Conservation (phyloP, 2,888 invertebrate species). For the Heliconius charithonia region DNA sequence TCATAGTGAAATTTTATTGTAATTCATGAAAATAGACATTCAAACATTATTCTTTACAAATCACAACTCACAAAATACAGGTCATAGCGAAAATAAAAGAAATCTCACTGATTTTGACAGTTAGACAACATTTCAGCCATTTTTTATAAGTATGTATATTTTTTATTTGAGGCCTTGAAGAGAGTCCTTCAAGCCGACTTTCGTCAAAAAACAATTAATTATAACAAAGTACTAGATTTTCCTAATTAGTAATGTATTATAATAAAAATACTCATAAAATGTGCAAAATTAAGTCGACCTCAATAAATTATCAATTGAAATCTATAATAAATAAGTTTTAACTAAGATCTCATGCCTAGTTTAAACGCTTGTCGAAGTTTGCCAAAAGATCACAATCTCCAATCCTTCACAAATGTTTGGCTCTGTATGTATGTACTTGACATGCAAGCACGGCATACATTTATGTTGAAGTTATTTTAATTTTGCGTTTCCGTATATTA, state of each 20-base stretch:
- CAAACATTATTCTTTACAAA: slow-evolving; percentile 76
- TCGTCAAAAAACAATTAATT: slow-evolving; percentile 24
- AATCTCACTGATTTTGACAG: slow-evolving; percentile 81
- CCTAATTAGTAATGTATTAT: not conserved
- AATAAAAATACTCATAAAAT: not conserved
- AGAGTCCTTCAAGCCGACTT: slow-evolving; percentile 44
- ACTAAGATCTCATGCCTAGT: not conserved
- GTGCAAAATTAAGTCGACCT: not conserved
- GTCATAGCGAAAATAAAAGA: slow-evolving; percentile 80
- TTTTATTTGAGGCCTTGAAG: slow-evolving; percentile 44
- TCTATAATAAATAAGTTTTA: not conserved
- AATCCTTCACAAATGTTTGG: not conserved
- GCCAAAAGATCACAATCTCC: not conserved
- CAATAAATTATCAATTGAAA: not conserved
- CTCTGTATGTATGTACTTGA: not conserved
- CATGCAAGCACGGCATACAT: not conserved
- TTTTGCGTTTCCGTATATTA: too few species aligned
- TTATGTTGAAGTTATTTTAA: not conserved
- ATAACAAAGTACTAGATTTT: slow-evolving; percentile 6
- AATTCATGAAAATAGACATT: slow-evolving; percentile 63
- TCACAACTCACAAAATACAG: slow-evolving; percentile 76
- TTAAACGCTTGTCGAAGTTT: not conserved
- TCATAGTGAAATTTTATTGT: slow-evolving; percentile 74
- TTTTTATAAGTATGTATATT: slow-evolving; percentile 48
- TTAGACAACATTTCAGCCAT: slow-evolving; percentile 81